phyloP scores from a whole-genome alignment of 2,797 vertebrate species.

The Bradypodion ventrale region DNA sequence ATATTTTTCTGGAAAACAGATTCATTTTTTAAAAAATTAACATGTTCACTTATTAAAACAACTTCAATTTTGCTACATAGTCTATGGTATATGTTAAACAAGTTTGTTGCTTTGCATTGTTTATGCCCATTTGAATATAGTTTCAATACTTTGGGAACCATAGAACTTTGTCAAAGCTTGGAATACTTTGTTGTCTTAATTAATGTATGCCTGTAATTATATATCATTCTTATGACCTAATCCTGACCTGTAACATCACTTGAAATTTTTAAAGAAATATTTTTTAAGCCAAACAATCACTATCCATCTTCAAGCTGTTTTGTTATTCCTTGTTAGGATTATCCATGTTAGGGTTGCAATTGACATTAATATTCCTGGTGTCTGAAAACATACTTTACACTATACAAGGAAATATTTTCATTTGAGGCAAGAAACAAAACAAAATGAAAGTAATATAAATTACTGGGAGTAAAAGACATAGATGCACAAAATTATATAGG shows the following conservation, averaged over 20 bases:
- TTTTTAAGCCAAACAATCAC: slow-evolving; percentile 20
- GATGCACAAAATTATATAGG: slow-evolving; percentile 20
- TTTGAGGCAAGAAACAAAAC: no score
- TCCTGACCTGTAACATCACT: background rate
- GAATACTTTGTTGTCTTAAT: slow-evolving; percentile 16
- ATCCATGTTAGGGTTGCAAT: slow-evolving; percentile 14
- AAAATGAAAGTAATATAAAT: no score
- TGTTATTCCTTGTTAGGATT: slow-evolving; percentile 6
- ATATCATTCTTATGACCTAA: slow-evolving; percentile 18
- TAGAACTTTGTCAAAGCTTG: slow-evolving; percentile 47
- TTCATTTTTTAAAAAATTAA: background rate
- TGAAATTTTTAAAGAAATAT: slow-evolving; percentile 17
- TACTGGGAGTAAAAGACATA: background rate
- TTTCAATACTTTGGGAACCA: slow-evolving; percentile 10
- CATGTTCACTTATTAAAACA: background rate
- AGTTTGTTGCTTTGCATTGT: slow-evolving; percentile 32
- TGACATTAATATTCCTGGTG: slow-evolving; percentile 18
- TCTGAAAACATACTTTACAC: slow-evolving; percentile 9
- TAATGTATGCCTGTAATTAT: background rate
- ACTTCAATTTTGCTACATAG: background rate
- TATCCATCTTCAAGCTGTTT: background rate
- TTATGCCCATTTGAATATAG: slow-evolving; percentile 16
- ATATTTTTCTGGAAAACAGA: slow-evolving; percentile 35
- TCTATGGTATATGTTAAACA: background rate
- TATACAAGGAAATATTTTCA: slow-evolving; percentile 27